Evolutionary conservation across 2,797 vertebrate genomes (phyloP).

Genomic region (Myiotriccus ornatus): DNA sequence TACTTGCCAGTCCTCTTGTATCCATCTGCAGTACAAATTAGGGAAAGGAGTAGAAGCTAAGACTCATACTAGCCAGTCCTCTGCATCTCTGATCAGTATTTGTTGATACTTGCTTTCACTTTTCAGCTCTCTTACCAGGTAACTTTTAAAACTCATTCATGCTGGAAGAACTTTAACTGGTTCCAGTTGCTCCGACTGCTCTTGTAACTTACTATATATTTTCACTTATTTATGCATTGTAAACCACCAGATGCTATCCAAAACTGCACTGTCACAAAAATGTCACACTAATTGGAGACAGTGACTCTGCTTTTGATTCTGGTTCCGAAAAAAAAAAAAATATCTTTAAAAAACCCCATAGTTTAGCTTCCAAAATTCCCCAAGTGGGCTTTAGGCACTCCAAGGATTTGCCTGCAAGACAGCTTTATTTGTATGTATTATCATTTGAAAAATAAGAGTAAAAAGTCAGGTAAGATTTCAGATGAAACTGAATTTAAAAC

Average conservation of each 20-base stretch:
- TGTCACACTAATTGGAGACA: background rate
- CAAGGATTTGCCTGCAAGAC: background rate
- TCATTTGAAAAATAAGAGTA: background rate
- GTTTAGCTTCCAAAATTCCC: background rate
- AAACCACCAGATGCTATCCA: background rate
- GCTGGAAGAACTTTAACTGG: background rate
- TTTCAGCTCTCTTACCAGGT: background rate
- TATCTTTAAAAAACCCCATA: background rate
- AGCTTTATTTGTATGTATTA: background rate
- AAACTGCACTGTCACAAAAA: background rate
- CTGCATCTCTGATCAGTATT: background rate
- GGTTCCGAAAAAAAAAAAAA: background rate
- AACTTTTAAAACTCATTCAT: background rate
- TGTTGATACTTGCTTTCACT: background rate
- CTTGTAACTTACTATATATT: background rate
- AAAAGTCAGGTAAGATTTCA: background rate
- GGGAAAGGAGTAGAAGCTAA: background rate
- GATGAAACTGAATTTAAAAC: background rate
- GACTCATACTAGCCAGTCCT: background rate
- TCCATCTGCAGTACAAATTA: background rate
- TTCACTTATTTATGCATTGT: background rate
- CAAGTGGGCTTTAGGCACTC: background rate
- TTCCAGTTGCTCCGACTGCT: background rate
- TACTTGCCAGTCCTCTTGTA: background rate
- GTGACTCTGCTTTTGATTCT: background rate